Conservation (phyloP, 30 jellyfish, hydroid and myxozoan genomes). For the Chironex yamaguchii region DNA sequence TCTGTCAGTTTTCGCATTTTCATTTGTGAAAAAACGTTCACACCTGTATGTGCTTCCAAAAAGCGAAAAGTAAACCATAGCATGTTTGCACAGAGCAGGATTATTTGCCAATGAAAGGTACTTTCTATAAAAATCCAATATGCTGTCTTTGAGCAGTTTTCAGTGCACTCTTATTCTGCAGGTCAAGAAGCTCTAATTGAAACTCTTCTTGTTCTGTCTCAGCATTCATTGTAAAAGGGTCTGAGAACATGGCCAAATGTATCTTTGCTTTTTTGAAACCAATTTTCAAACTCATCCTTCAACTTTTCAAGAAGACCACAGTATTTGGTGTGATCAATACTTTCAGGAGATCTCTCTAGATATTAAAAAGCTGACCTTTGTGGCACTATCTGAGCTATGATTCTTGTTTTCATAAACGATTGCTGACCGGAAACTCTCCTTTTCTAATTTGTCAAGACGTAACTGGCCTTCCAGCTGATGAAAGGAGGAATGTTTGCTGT, state of each 20-base stretch:
- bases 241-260: conserved; percentile 48
- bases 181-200: conserved; percentile 27
- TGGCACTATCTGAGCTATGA: too few species aligned
- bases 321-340: conserved; percentile 30
- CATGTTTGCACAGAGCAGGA: conserved; percentile 17
- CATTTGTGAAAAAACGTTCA: conserved; percentile 22
- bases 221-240: conserved; percentile 32
- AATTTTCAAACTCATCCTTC: conserved; percentile 24
- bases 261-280: conserved; percentile 10
- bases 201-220: conserved; percentile 13
- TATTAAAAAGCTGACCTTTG: too few species aligned
- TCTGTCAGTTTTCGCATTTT: conserved; percentile 27
- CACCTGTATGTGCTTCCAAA: conserved; percentile 42
- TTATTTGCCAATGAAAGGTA: background rate
- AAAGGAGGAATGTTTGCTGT: too few species aligned
- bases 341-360: conserved; percentile 24
- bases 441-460: too few species aligned
- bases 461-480: too few species aligned
- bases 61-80: conserved; percentile 23
- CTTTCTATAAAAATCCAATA: conserved; percentile 10
- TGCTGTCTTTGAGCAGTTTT: conserved; percentile 35
- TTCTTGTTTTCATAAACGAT: too few species aligned
- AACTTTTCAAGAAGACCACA: conserved; percentile 39
- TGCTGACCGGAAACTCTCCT: too few species aligned
- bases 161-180: conserved; percentile 18